A percentile compares a stretch with the other conserved stretches of the same genome.
These are phyloP conservation scores for Corydoras maculifer DNA, from an alignment of 2,113 vertebrate species.

Conservation along the genomic window DNA sequence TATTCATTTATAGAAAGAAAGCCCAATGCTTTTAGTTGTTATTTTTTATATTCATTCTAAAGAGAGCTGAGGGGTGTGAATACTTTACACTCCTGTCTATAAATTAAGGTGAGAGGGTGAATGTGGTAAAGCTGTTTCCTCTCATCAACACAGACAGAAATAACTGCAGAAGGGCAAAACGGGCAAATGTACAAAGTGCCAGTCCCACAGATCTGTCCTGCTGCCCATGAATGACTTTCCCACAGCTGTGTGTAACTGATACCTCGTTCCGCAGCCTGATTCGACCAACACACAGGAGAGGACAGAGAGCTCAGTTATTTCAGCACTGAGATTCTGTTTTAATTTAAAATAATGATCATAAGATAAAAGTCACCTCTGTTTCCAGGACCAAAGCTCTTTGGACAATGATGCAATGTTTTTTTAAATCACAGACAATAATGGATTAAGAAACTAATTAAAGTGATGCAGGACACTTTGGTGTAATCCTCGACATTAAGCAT, in stretches of 20 bases:
- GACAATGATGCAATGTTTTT: not conserved
- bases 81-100: not conserved
- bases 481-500: too few species aligned
- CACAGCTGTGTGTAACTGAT: not conserved
- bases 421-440: not conserved
- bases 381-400: too few species aligned
- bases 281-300: not conserved
- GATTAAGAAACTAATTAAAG: not conserved
- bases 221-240: not conserved
- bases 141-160: slow-evolving; percentile 2
- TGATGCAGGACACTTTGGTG: not conserved
- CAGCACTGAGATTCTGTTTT: too few species aligned
- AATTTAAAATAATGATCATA: too few species aligned
- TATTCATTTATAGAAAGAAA: too few species aligned
- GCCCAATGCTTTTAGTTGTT: too few species aligned
- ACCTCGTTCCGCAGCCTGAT: not conserved
- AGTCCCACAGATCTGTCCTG: not conserved
- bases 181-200: not conserved
- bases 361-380: too few species aligned
- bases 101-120: not conserved
- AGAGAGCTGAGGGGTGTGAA: too few species aligned
- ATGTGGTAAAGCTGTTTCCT: not conserved
- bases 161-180: slow-evolving; percentile 8
- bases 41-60: too few species aligned
- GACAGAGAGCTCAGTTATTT: too few species aligned